phyloP scores from a whole-genome alignment of 2,797 vertebrate genomes.

The Arvicola amphibius region DNA sequence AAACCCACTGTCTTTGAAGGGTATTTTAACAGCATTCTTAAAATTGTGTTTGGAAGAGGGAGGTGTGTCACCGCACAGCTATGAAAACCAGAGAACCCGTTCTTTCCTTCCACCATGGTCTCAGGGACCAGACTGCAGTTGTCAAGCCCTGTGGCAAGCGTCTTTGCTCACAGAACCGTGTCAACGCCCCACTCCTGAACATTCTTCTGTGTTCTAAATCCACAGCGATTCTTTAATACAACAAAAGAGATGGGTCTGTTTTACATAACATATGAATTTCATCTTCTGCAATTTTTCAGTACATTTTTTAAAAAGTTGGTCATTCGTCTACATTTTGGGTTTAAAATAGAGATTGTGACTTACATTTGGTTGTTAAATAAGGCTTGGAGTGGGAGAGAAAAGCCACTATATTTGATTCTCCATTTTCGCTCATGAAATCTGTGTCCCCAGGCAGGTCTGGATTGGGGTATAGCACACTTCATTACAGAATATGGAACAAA shows the following conservation, averaged over 20 bases:
- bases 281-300: conserved; percentile 34
- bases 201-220: neutral
- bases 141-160: neutral
- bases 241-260: neutral
- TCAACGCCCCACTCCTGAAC: neutral
- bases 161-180: neutral
- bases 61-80: neutral
- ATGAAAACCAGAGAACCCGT: neutral
- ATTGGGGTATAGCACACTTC: neutral
- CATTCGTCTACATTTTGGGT: neutral
- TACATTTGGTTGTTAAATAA: conserved; percentile 63
- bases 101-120: neutral
- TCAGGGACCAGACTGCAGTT: neutral
- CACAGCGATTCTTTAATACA: neutral
- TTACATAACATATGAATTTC: conserved; percentile 3
- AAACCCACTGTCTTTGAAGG: neutral
- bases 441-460: neutral
- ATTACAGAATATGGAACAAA: neutral
- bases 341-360: conserved; percentile 59
- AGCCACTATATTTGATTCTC: conserved; percentile 25
- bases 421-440: conserved; percentile 15
- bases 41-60: neutral
- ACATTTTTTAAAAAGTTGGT: conserved; percentile 38
- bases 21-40: neutral
- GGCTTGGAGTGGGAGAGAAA: neutral